phyloP scores from a whole-genome alignment of 2,113 vertebrate species.

The Bambusicola thoracicus region DNA sequence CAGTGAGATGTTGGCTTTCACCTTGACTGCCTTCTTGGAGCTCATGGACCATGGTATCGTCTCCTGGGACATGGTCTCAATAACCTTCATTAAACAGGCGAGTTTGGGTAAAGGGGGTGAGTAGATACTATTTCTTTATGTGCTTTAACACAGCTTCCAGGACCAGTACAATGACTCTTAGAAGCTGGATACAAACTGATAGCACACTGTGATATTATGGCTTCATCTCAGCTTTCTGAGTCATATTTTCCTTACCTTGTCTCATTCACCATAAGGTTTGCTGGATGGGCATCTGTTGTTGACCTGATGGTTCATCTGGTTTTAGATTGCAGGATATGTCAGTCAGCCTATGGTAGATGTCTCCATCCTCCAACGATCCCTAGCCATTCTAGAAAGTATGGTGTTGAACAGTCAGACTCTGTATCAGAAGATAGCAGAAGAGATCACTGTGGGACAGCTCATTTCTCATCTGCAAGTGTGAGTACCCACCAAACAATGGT shows the following conservation, averaged over 20 bases:
- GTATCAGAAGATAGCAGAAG: slow-evolving; percentile 95
- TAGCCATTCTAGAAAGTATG: slow-evolving; percentile 98
- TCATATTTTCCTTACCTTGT: not conserved
- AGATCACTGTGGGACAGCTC: slow-evolving; percentile 98
- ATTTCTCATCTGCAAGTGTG: slow-evolving; percentile 99
- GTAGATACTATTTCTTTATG: not conserved
- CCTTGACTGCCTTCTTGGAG: slow-evolving; percentile 97
- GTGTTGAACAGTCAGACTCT: slow-evolving; percentile 98
- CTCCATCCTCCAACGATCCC: slow-evolving; percentile 95
- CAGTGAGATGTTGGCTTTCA: slow-evolving; percentile 98
- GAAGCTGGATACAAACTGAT: not conserved
- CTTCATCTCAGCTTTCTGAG: not conserved
- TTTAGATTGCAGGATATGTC: slow-evolving; percentile 94
- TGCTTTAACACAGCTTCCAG: not conserved
- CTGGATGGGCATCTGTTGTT: not conserved
- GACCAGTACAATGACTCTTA: not conserved
- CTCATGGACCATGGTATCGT: slow-evolving; percentile 99
- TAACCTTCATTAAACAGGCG: slow-evolving; percentile 98
- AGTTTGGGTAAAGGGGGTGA: not conserved
- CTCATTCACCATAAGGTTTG: not conserved
- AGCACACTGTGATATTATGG: not conserved
- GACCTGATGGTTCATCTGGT: not conserved
- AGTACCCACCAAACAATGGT: slow-evolving; percentile 71
- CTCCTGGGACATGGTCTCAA: slow-evolving; percentile 97
- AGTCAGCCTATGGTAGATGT: slow-evolving; percentile 97